A percentile compares a stretch with the other conserved stretches of the same genome.
These are phyloP conservation scores for Ailurus styani DNA, from an alignment of 2,113 vertebrate genomes.

Conservation along the genomic window DNA sequence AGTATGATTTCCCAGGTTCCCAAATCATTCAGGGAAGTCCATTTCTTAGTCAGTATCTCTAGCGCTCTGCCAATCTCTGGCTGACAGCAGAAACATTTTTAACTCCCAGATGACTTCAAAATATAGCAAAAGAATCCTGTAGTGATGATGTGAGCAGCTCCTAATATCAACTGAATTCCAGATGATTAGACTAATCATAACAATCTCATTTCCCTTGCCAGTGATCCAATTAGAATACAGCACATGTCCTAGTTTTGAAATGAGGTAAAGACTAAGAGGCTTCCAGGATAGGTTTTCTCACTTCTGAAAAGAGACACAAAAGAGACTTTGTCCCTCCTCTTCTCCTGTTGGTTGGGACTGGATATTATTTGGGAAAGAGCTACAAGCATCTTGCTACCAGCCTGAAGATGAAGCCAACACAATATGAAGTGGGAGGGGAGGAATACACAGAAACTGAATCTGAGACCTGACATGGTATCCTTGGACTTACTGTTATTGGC, in stretches of 20 bases:
- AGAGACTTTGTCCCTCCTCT: neutral
- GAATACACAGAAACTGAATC: neutral
- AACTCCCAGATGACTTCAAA: neutral
- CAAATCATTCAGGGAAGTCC: neutral
- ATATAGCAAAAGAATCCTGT: neutral
- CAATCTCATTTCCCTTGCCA: neutral
- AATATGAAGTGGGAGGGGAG: neutral
- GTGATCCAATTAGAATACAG: neutral
- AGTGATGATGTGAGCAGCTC: neutral
- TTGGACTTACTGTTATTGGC: neutral
- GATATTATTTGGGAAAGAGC: neutral
- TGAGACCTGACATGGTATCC: neutral
- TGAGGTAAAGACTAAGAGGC: neutral
- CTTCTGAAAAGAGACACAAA: neutral
- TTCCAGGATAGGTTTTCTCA: neutral
- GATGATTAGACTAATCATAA: neutral
- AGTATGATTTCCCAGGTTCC: neutral
- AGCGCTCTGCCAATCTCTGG: neutral
- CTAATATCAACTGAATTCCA: neutral
- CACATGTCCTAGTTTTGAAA: neutral
- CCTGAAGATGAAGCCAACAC: neutral
- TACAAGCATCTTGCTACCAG: neutral
- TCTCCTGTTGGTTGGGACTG: neutral
- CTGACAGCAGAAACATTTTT: neutral
- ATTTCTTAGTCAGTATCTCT: neutral